A percentile compares a stretch with the other conserved stretches of the same genome.
These are phyloP conservation scores for Ceratoteleas bidentatus DNA, from an alignment of 1,140 invertebrate species.

Conservation along the genomic window DNA sequence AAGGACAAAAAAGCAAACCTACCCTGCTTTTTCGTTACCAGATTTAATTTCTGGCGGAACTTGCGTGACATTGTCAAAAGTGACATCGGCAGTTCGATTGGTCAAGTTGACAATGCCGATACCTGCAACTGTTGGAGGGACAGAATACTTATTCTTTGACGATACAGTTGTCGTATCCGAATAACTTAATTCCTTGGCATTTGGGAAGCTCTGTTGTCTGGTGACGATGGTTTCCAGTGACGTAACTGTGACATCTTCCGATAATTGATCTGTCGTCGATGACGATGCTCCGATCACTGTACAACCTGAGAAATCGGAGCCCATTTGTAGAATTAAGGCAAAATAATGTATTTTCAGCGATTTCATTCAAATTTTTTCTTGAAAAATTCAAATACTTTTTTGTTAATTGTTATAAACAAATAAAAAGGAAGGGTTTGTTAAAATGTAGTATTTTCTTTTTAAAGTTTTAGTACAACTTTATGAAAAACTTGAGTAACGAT, in stretches of 20 bases:
- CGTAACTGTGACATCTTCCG: constrained; percentile 21
- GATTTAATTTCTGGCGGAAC: constrained; percentile 10
- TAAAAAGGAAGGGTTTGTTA: no score
- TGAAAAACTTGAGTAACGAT: no score
- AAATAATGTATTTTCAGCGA: no score
- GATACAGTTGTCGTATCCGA: constrained; percentile 21
- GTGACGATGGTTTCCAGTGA: constrained; percentile 16
- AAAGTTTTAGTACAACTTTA: no score
- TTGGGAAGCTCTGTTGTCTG: constrained; percentile 51
- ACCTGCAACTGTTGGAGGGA: constrained; percentile 18
- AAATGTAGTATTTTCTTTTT: no score
- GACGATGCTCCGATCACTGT: constrained; percentile 28
- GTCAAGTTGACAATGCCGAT: constrained; percentile 21
- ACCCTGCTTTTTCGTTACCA: constrained; percentile 38
- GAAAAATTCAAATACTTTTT: no score
- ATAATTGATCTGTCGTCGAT: constrained; percentile 26
- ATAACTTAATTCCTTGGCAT: constrained; percentile 36
- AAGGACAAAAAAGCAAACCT: constrained; percentile 1
- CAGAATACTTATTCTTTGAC: constrained; percentile 4
- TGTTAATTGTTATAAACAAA: no score
- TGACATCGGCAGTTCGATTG: constrained; percentile 26
- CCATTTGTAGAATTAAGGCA: no score
- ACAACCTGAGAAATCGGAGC: constrained; percentile 18
- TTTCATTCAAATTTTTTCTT: no score
- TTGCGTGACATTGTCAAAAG: constrained; percentile 37